Conservation (phyloP, 1,140 invertebrate species). For the Doryteuthis pealeii region DNA sequence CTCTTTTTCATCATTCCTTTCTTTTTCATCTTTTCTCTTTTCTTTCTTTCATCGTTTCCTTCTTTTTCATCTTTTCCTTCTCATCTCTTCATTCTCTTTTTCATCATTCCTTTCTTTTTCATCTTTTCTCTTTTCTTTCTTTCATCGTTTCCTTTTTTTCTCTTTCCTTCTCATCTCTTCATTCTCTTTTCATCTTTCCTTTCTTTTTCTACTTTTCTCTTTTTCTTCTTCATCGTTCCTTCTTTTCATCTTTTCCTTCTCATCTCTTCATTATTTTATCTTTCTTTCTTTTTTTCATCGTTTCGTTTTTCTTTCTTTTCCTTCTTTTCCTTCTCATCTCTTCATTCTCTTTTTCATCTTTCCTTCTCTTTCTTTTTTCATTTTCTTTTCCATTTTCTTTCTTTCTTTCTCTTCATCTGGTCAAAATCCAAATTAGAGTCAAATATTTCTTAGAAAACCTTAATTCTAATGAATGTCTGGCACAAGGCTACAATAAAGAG, state of each 20-base stretch:
- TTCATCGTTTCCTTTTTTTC: not conserved
- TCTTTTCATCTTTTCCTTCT: not conserved
- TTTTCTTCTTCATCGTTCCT: not conserved
- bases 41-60: no score
- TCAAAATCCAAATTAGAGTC: not conserved
- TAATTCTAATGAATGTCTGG: no score
- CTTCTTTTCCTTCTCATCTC: not conserved
- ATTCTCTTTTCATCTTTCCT: not conserved
- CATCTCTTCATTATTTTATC: not conserved
- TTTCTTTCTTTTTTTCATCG: not conserved
- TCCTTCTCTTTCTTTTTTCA: not conserved
- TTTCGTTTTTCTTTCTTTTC: not conserved
- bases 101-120: no score
- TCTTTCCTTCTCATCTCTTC: not conserved
- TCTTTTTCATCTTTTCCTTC: no score
- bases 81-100: no score
- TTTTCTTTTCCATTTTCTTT: not conserved
- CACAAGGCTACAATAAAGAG: no score
- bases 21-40: no score
- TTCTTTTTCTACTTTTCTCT: not conserved
- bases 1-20: no score
- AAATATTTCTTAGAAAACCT: no score
- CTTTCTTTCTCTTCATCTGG: not conserved
- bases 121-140: no score
- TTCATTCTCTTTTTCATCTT: not conserved